Evolutionary conservation across 2,797 vertebrate species (phyloP).

Genomic region (Enteromius afrohamiltoni): DNA sequence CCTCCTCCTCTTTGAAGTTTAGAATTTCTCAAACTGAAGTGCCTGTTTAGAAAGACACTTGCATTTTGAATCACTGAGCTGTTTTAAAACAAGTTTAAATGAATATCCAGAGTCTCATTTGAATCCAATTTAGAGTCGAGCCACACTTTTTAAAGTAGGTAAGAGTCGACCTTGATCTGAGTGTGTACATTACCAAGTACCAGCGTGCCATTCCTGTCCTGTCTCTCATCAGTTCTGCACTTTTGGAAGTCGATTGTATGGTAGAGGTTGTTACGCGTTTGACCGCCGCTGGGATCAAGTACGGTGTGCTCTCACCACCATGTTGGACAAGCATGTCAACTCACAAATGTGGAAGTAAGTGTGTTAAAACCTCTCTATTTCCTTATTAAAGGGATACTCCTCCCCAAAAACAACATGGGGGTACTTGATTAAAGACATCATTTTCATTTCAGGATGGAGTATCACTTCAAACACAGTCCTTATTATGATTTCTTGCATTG

Average conservation of each 20-base stretch:
- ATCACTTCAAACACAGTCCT: not conserved
- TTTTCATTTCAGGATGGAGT: not conserved
- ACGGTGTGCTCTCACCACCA: constrained; percentile 90
- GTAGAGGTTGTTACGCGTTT: constrained; percentile 93
- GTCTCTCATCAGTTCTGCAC: constrained; percentile 87
- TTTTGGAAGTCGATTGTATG: constrained; percentile 95
- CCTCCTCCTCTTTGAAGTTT: not conserved
- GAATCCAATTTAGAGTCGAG: not conserved
- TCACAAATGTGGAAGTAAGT: constrained; percentile 99
- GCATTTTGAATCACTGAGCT: not conserved
- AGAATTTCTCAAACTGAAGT: not conserved
- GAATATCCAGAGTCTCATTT: not conserved
- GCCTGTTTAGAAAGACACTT: not conserved
- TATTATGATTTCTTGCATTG: constrained; percentile 25
- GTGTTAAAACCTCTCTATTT: constrained; percentile 10
- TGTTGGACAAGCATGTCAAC: constrained; percentile 98
- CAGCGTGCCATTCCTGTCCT: not conserved
- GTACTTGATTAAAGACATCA: no score
- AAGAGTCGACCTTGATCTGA: not conserved
- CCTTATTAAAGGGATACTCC: not conserved
- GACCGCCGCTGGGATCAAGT: constrained; percentile 95
- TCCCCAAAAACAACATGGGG: not conserved
- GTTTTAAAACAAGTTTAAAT: not conserved
- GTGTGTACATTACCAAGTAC: not conserved
- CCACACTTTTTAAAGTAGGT: not conserved